Base-by-base conservation (phyloP, 2,113 vertebrate genomes). In the Nestor notabilis region DNA sequence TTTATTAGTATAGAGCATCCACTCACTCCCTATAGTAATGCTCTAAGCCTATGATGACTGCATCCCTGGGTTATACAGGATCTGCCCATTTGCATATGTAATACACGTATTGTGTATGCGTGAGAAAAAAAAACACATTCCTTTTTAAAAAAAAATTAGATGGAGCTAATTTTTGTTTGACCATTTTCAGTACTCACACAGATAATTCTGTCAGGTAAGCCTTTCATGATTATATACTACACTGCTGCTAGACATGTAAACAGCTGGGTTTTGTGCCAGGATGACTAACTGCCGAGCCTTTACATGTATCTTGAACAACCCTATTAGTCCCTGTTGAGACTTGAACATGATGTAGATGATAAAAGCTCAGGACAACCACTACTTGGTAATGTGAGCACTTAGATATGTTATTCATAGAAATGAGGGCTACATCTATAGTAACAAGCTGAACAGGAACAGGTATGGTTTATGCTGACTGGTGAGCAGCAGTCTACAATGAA, bases 101-200 rank as follows among this genome's bases (percentile, higher is more conserved):
- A 49, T 80, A n/a, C 10, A 4, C 20, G 2, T 19, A 46, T 50
- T 43, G 9, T 52, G 4, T 53, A 60, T 0, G 0, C 20, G 13
- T 72, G 25, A 82, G 23, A 84, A 21, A 87, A 21, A 87, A 82
- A 87, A 85, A 56, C 7, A 61, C 1, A 5, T 1, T 29, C 1
- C 1, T 37, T 44, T 65, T 81, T 81, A 15, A 19, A 1, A 4
- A 4, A 63, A 63, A 13, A 37, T 52, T 69, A 55, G 50, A 56
- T n/a, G 27, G 39, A 77, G 17, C 0, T 74, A 53, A 37, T 77
- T 95, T 84, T 87, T 70, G 5, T 94, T 94, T 85, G 7, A 47
- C 11, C 11, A 11, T 33, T 35, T 60, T 71, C 17, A 33, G 28
- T 68, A 37, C 6, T 84, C 11, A 29, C 14, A 58, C 11, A 55